Conservation (phyloP, 2,888 invertebrate genomes). For the Barypeithes pellucidus region DNA sequence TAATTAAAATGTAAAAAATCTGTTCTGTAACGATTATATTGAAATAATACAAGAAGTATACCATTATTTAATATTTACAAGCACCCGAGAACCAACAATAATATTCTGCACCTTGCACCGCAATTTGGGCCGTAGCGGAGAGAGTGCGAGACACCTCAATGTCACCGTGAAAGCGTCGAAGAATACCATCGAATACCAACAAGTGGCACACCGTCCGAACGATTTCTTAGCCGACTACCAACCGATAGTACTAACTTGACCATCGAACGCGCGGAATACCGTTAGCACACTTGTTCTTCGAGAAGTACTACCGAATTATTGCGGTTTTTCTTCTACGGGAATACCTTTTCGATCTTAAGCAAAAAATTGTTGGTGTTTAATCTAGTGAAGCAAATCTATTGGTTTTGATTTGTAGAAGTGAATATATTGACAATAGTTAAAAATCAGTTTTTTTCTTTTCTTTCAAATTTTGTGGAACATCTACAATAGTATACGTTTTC, state of each 20-base stretch:
- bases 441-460: not conserved
- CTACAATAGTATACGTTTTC: not conserved
- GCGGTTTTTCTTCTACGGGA: not conserved
- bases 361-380: not conserved
- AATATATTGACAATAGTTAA: not conserved
- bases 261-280: slow-evolving; percentile 47
- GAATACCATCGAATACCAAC: slow-evolving; percentile 46
- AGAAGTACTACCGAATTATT: slow-evolving; percentile 3
- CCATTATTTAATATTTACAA: slow-evolving; percentile 22
- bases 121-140: slow-evolving; percentile 42
- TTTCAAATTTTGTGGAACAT: slow-evolving; percentile 7
- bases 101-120: slow-evolving; percentile 35
- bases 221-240: slow-evolving; percentile 44
- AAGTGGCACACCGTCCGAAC: slow-evolving; percentile 51
- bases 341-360: not conserved
- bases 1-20: too few relatives aligned
- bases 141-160: slow-evolving; percentile 51
- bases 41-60: not conserved
- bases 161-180: slow-evolving; percentile 54
- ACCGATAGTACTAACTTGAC: slow-evolving; percentile 50
- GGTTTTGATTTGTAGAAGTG: not conserved
- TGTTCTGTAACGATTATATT: too few relatives aligned
- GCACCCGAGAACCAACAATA: slow-evolving; percentile 2
- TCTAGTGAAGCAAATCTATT: not conserved
- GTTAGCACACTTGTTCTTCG: slow-evolving; percentile 37